These are phyloP conservation scores for Drymonia ruficornis DNA, from an alignment of 2,888 invertebrate species.

Conservation along the genomic window DNA sequence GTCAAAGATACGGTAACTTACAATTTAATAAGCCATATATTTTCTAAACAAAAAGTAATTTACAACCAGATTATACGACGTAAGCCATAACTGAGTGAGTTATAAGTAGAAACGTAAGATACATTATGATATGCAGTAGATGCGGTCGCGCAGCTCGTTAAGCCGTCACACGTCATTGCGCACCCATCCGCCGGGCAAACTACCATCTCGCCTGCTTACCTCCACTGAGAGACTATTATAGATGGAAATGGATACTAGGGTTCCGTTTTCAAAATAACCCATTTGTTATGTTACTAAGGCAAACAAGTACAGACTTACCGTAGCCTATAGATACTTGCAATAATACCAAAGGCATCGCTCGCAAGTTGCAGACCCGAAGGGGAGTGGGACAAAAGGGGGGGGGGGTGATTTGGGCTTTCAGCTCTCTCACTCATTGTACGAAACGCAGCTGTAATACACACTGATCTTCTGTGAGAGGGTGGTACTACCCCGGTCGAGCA, in stretches of 20 bases:
- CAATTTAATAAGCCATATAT: not conserved
- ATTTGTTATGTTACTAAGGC: no score
- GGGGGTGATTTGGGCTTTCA: no score
- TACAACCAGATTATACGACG: not conserved
- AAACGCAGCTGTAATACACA: no score
- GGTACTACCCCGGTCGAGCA: no score
- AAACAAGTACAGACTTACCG: no score
- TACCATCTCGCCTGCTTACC: not conserved
- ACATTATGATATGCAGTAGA: not conserved
- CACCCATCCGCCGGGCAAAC: slow-evolving; percentile 10
- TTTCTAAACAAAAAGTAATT: not conserved
- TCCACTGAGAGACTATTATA: slow-evolving; percentile 24
- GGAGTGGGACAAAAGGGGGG: no score
- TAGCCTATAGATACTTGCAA: no score
- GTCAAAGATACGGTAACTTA: no score
- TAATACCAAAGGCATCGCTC: no score
- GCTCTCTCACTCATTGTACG: no score
- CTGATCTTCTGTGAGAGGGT: no score
- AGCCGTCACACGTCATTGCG: slow-evolving; percentile 33
- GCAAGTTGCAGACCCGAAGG: no score
- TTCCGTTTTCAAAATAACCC: not conserved
- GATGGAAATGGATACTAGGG: not conserved
- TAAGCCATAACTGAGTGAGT: not conserved
- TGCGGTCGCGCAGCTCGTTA: slow-evolving; percentile 24
- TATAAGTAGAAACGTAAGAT: not conserved